phyloP scores from a whole-genome alignment of 2,888 invertebrate species.

The Hartigia nigra region DNA sequence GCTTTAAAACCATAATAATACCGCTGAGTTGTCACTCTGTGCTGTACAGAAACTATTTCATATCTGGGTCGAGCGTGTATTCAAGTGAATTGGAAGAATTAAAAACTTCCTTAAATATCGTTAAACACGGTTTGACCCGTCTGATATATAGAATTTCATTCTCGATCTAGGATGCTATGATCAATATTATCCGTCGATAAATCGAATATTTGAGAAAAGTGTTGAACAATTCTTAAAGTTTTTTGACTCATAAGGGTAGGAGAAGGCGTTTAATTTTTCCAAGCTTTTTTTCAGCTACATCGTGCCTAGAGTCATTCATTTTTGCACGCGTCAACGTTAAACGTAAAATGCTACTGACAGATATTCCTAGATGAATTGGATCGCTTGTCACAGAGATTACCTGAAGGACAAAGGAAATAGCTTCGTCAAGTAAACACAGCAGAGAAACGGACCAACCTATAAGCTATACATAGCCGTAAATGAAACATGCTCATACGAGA shows the following conservation, averaged over 20 bases:
- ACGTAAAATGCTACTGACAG: neutral
- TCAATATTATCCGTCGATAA: neutral
- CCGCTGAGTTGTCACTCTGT: constrained; percentile 13
- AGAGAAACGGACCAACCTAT: neutral
- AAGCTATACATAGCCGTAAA: neutral
- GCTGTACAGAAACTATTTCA: constrained; percentile 16
- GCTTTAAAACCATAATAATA: constrained; percentile 52
- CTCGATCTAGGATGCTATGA: neutral
- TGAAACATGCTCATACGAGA: neutral
- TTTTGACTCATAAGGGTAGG: neutral
- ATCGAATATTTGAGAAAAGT: neutral
- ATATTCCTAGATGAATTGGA: neutral
- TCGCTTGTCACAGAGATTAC: neutral
- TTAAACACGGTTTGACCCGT: neutral
- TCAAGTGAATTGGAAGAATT: neutral
- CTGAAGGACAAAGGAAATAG: neutral
- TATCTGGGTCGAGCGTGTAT: constrained; percentile 22
- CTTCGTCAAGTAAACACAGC: neutral
- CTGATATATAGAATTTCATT: neutral
- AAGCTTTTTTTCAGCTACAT: neutral
- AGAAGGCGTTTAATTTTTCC: neutral
- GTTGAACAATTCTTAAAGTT: neutral
- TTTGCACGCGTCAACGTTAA: neutral
- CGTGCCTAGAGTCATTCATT: neutral
- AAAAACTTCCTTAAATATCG: neutral